These are phyloP conservation scores for Ctenomys sociabilis DNA, from an alignment of 2,113 vertebrate species.

Conservation along the genomic window DNA sequence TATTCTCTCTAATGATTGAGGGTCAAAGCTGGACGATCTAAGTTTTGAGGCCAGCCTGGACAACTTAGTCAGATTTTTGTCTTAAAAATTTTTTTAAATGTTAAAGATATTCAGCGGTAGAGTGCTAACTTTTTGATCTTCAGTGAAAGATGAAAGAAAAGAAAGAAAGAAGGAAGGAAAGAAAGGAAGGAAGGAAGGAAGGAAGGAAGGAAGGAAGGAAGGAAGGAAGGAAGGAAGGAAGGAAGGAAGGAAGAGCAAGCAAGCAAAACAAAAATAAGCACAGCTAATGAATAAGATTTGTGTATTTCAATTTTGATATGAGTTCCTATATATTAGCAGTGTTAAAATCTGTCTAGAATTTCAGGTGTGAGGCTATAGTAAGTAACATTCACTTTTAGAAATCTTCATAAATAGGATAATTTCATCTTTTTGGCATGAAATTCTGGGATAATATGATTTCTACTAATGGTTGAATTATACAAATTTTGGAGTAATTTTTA, in stretches of 20 bases:
- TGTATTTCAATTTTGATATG: slow-evolving; percentile 1
- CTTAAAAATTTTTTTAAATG: neutral
- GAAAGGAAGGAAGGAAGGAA: neutral
- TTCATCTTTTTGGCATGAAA: neutral
- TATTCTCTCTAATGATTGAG: neutral
- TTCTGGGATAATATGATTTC: neutral
- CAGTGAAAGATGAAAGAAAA: neutral
- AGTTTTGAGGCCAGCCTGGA: neutral
- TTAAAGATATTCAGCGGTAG: neutral
- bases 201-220: neutral
- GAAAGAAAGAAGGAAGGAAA: neutral
- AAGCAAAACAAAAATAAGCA: neutral
- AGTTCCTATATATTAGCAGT: neutral
- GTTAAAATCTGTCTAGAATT: neutral
- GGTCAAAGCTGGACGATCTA: neutral
- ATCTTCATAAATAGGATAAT: neutral
- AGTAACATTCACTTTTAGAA: neutral
- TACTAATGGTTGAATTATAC: neutral
- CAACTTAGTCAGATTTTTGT: neutral
- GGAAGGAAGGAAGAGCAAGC: neutral
- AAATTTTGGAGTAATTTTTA: neutral
- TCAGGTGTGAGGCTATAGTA: neutral
- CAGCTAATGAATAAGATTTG: neutral
- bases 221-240: neutral
- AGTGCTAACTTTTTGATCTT: neutral